Evolutionary conservation across 2,888 invertebrate genomes (phyloP).

Genomic region (Baronia brevicornis): DNA sequence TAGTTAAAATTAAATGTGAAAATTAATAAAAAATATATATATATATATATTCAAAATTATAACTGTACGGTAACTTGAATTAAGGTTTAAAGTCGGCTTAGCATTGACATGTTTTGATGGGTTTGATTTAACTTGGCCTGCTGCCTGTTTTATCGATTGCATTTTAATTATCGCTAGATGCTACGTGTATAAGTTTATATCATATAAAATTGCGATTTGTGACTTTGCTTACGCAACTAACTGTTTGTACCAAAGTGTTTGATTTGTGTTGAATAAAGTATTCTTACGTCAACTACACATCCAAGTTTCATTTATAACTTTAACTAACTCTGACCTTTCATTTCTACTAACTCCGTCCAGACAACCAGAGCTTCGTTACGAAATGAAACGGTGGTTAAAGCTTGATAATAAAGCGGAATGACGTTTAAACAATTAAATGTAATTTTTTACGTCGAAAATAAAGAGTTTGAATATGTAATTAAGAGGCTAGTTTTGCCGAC

Average conservation of each 20-base stretch:
- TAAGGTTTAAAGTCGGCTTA: slow-evolving; percentile 15
- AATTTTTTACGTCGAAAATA: too few relatives aligned
- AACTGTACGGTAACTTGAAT: slow-evolving; percentile 30
- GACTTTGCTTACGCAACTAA: slow-evolving; percentile 61
- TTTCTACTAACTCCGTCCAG: too few relatives aligned
- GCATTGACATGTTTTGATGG: slow-evolving; percentile 19
- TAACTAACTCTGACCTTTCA: too few relatives aligned
- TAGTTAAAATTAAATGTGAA: slow-evolving; percentile 49
- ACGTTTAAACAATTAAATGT: too few relatives aligned
- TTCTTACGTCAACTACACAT: slow-evolving; percentile 62
- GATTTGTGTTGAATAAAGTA: slow-evolving; percentile 76
- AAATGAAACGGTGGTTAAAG: too few relatives aligned
- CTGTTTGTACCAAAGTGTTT: slow-evolving; percentile 76
- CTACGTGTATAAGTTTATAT: slow-evolving; percentile 40
- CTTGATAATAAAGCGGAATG: too few relatives aligned
- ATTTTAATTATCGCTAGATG: slow-evolving; percentile 56
- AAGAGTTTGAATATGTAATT: too few relatives aligned
- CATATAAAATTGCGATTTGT: slow-evolving; percentile 42
- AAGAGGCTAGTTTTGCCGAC: too few relatives aligned
- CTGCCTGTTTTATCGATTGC: slow-evolving; percentile 20
- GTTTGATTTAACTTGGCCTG: slow-evolving; percentile 20
- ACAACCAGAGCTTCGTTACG: too few relatives aligned
- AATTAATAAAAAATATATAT: slow-evolving; percentile 33
- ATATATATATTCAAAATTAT: slow-evolving; percentile 42
- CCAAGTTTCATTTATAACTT: slow-evolving; percentile 40